These are phyloP conservation scores for Austrolebias charrua DNA, from an alignment of 2,797 vertebrate genomes.

Conservation along the genomic window DNA sequence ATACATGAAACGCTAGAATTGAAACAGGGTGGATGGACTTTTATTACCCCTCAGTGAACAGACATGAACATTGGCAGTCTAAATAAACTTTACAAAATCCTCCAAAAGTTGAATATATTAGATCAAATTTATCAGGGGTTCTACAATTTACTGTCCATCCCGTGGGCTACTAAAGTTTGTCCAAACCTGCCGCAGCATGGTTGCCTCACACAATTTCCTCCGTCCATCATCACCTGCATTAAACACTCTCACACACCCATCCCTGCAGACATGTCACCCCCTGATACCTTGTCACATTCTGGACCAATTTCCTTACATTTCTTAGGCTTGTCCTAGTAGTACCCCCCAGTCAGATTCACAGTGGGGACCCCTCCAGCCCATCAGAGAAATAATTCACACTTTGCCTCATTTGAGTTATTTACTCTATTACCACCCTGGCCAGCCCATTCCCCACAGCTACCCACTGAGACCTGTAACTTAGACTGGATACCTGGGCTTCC, in stretches of 20 bases:
- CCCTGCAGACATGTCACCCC: slow-evolving; percentile 56
- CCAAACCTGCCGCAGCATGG: slow-evolving; percentile 60
- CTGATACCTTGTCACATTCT: slow-evolving; percentile 47
- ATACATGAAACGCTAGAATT: no score
- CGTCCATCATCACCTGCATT: slow-evolving; percentile 73
- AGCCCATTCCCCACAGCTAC: slow-evolving; percentile 63
- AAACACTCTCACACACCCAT: slow-evolving; percentile 67
- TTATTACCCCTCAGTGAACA: no score
- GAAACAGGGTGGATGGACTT: no score
- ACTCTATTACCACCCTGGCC: slow-evolving; percentile 80
- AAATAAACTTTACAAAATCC: no score
- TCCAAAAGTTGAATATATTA: neutral
- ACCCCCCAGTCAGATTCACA: slow-evolving; percentile 77
- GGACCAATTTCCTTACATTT: slow-evolving; percentile 65
- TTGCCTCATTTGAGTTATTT: slow-evolving; percentile 86
- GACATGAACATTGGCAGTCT: no score
- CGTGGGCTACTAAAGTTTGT: slow-evolving; percentile 38
- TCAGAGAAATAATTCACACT: slow-evolving; percentile 85
- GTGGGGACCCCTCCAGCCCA: slow-evolving; percentile 73
- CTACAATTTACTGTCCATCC: slow-evolving; percentile 28
- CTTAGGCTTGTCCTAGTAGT: slow-evolving; percentile 55
- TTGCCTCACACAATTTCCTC: slow-evolving; percentile 50
- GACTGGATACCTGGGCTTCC: slow-evolving; percentile 69
- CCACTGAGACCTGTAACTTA: slow-evolving; percentile 69
- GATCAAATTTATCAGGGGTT: slow-evolving; percentile 22